Base-by-base conservation (phyloP, 2,797 vertebrate genomes). In the Ficedula albicollis region DNA sequence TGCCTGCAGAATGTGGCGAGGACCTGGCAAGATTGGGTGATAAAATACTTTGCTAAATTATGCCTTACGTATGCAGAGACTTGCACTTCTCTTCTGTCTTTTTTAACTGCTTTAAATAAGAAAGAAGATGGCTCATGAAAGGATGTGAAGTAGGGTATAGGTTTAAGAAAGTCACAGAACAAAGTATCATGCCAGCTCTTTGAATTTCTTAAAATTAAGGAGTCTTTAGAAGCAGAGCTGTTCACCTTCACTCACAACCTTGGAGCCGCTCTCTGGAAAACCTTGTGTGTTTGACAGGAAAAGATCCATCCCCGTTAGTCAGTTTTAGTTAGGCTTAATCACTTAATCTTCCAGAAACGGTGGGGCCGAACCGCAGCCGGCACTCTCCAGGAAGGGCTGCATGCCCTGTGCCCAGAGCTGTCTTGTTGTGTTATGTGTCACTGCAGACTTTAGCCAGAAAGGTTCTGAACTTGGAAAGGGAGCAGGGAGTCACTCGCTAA, bases 201-300 rank as follows among this genome's bases (percentile, higher is more conserved):
- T 97, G 97, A 97, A 97, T 98, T 97, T 95, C 97, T 98, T 97
- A 90, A 98, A 97, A 97, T 97, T 97, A 97, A 96, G 95, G 70
- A 86, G 89, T 95, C 97, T 97, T 97, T 97, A 97, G 97, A 97
- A 97, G 96, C 67, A 94, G 92, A 91, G 95, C 96, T 91, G 72
- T 96, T 98, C 87, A 84, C 95, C 97, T 98, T 98, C 96, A 97
- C 95, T 96, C 90, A 91, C 97, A 96, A 97, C 97, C 97, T 97
- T 98, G 97, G 95, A 97, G 96, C 79, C 2, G 11, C 92, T 95
- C 91, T 93, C 6, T 36, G 55, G 92, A 96, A 93, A 83, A 73
- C 22, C 6, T 48, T 34, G 34, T 20, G 8, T 26, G 13, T 89
- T 88, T 87, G 90, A 94, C 90, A 93, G 95, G 84, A 78, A 52